Percentiles rank a stretch among this genome's conserved stretches.
Evolutionary conservation across 1,140 invertebrate genomes (phyloP).

Genomic region (Listronotus oregonensis): DNA sequence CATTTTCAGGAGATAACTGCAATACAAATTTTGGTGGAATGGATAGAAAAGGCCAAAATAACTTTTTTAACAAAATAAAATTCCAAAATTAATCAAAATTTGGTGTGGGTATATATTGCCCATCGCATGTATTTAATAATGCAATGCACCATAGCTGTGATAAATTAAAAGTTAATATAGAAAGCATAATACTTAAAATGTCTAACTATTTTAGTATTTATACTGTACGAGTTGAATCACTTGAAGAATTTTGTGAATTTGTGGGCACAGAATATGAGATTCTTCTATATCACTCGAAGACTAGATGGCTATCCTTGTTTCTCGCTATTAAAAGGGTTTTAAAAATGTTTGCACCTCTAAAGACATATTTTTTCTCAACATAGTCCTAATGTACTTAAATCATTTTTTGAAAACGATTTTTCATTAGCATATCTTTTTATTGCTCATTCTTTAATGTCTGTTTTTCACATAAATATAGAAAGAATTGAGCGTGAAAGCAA

Average conservation of each 20-base stretch:
- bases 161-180: slow-evolving; percentile 23
- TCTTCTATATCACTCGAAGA: slow-evolving; percentile 4
- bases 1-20: slow-evolving; percentile 32
- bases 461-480: background rate
- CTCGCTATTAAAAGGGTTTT: slow-evolving; percentile 10
- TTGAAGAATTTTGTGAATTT: slow-evolving; percentile 11
- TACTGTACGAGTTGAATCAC: slow-evolving; percentile 7
- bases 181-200: too few relatives aligned
- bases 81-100: slow-evolving; percentile 12
- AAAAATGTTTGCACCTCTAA: slow-evolving; percentile 15
- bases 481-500: too few relatives aligned
- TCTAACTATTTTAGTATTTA: slow-evolving; percentile 22
- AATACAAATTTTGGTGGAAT: slow-evolving; percentile 36
- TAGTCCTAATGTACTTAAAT: slow-evolving; percentile 1
- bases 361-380: slow-evolving; percentile 10
- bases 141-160: slow-evolving; percentile 1
- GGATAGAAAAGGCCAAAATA: slow-evolving; percentile 32
- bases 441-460: slow-evolving; percentile 1
- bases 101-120: slow-evolving; percentile 24
- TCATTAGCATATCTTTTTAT: background rate
- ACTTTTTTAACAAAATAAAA: slow-evolving; percentile 36
- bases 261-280: background rate
- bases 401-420: slow-evolving; percentile 9
- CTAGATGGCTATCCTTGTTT: background rate
- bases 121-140: slow-evolving; percentile 20